phyloP scores from a whole-genome alignment of 2,113 vertebrate genomes.

The Ariopsis seemanni region DNA sequence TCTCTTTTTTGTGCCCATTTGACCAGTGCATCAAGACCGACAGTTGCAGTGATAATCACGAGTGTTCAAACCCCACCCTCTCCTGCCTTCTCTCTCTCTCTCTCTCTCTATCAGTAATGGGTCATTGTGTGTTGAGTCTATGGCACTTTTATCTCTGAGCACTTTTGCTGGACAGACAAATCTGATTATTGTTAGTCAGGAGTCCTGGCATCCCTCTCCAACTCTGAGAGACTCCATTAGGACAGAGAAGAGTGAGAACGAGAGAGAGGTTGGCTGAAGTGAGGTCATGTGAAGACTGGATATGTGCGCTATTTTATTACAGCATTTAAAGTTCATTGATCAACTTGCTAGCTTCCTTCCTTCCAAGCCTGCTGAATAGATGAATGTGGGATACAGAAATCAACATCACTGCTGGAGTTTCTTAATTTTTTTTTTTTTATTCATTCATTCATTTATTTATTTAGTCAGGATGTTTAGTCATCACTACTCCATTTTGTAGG shows the following conservation, averaged over 20 bases:
- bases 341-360: constrained; percentile 25
- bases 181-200: constrained; percentile 52
- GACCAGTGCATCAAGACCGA: constrained; percentile 33
- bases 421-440: constrained; percentile 30
- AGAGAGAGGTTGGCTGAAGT: not conserved
- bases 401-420: not conserved
- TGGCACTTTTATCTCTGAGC: constrained; percentile 49
- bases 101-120: constrained; percentile 40
- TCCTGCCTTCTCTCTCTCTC: constrained; percentile 13
- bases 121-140: constrained; percentile 41
- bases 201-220: constrained; percentile 34
- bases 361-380: constrained; percentile 10
- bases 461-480: not conserved
- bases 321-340: constrained; percentile 41
- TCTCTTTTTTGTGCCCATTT: constrained; percentile 34
- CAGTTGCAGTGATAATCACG: constrained; percentile 32
- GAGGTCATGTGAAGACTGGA: constrained; percentile 31
- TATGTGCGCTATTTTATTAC: constrained; percentile 38
- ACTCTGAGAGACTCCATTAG: constrained; percentile 48
- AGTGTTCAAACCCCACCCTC: not conserved
- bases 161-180: constrained; percentile 52
- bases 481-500: not conserved
- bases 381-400: constrained; percentile 8
- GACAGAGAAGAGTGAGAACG: constrained; percentile 26
- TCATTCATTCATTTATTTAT: not conserved